phyloP scores from a whole-genome alignment of 2,113 vertebrate species.

The Siniperca chuatsi region DNA sequence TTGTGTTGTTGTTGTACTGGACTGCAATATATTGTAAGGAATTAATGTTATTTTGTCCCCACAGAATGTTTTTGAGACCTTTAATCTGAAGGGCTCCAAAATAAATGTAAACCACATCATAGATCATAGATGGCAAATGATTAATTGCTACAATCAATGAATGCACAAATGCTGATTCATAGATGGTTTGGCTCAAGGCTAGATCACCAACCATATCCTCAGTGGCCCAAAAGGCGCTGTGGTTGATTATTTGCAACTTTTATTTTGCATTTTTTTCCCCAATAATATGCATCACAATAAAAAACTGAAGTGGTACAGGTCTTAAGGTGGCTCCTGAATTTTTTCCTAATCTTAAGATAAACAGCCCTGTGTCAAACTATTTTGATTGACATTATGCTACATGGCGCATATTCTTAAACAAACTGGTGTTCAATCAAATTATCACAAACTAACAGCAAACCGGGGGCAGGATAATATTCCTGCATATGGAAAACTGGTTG shows the following conservation, averaged over 20 bases:
- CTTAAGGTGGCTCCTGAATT: not conserved
- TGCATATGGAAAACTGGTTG: not conserved
- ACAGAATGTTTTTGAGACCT: not conserved
- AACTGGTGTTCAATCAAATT: not conserved
- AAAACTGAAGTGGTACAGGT: not conserved
- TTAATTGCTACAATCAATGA: not conserved
- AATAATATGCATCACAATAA: not conserved
- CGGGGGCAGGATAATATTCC: not conserved
- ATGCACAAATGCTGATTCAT: not conserved
- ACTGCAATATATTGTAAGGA: no score
- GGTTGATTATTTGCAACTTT: no score
- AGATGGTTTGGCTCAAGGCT: not conserved
- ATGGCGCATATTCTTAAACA: not conserved
- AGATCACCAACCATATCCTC: not conserved
- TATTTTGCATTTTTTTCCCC: no score
- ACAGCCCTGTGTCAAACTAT: not conserved
- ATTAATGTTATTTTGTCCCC: not conserved
- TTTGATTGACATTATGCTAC: not conserved
- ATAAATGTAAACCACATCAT: not conserved
- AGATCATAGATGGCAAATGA: no score
- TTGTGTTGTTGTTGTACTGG: no score
- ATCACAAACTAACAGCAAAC: not conserved
- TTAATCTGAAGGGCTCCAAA: not conserved
- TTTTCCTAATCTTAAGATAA: not conserved
- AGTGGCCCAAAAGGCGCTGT: no score